These are phyloP conservation scores for Calcarius lapponicus DNA, from an alignment of 2,797 vertebrate genomes.

Conservation along the genomic window DNA sequence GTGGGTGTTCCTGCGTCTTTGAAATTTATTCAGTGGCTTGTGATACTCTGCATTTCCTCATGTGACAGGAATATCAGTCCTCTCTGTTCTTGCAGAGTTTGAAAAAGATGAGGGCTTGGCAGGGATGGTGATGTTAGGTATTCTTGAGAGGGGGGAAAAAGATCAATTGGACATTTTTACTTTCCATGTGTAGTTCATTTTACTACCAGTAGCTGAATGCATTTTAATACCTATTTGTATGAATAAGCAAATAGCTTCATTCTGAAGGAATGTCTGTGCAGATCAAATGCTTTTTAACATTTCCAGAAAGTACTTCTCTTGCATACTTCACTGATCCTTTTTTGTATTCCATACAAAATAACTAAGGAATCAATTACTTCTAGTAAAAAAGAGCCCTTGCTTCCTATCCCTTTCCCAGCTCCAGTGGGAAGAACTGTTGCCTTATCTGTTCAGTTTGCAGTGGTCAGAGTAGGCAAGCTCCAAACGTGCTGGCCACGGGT, in stretches of 20 bases:
- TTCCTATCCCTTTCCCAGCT: neutral
- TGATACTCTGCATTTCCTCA: neutral
- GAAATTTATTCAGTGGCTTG: neutral
- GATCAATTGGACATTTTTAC: neutral
- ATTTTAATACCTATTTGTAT: neutral
- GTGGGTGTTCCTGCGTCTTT: neutral
- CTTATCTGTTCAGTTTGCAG: neutral
- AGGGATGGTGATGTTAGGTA: neutral
- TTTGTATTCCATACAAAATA: neutral
- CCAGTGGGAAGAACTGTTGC: neutral
- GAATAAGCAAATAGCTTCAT: neutral
- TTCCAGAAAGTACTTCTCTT: neutral
- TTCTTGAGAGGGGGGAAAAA: neutral
- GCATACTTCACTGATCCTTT: neutral
- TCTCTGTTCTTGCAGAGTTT: neutral
- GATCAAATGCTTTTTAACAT: neutral
- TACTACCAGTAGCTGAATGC: neutral
- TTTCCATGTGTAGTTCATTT: neutral
- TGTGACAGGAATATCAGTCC: neutral
- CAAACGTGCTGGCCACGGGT: rapidly evolving
- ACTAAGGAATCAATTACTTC: neutral
- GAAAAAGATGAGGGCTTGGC: neutral
- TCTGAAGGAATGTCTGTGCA: neutral
- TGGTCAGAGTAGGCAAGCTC: neutral
- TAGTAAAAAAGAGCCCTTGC: neutral